These are phyloP conservation scores for Chlorodrepanis virens DNA, from an alignment of 2,113 vertebrate genomes.

Conservation along the genomic window DNA sequence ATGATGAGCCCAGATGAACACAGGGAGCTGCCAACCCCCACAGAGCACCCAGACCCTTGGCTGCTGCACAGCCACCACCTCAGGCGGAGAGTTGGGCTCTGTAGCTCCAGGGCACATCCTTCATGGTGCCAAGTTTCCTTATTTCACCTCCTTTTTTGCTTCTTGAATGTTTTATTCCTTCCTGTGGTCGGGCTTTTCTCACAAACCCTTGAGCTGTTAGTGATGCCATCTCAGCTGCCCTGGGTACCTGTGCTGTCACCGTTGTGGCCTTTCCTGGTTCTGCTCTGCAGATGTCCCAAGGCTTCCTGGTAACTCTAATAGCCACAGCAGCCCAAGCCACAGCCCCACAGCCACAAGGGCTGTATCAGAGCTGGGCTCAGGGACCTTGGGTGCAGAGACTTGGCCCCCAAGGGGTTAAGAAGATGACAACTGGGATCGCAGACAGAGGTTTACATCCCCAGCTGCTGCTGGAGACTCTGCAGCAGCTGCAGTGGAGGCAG, in stretches of 20 bases:
- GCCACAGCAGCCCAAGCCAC: background rate
- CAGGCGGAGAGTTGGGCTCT: background rate
- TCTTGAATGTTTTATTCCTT: background rate
- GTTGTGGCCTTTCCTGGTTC: background rate
- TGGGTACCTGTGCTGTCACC: background rate
- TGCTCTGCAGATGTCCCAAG: background rate
- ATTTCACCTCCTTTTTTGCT: background rate
- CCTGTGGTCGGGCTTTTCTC: background rate
- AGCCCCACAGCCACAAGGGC: fast-evolving
- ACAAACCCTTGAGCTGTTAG: background rate
- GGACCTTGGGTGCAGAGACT: fast-evolving
- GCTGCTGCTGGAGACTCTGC: background rate
- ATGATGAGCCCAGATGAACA: background rate
- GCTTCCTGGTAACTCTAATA: background rate
- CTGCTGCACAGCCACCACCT: background rate
- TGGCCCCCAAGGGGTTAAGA: fast-evolving
- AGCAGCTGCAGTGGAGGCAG: background rate
- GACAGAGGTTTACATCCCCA: background rate
- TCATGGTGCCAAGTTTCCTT: background rate
- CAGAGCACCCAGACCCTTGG: background rate
- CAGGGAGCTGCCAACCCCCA: background rate
- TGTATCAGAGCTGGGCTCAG: background rate
- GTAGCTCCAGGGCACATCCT: background rate
- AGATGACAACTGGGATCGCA: background rate
- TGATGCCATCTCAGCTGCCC: background rate